These are phyloP conservation scores for Scaptomyza flava DNA, from an alignment of 2,888 invertebrate species.

Conservation along the genomic window DNA sequence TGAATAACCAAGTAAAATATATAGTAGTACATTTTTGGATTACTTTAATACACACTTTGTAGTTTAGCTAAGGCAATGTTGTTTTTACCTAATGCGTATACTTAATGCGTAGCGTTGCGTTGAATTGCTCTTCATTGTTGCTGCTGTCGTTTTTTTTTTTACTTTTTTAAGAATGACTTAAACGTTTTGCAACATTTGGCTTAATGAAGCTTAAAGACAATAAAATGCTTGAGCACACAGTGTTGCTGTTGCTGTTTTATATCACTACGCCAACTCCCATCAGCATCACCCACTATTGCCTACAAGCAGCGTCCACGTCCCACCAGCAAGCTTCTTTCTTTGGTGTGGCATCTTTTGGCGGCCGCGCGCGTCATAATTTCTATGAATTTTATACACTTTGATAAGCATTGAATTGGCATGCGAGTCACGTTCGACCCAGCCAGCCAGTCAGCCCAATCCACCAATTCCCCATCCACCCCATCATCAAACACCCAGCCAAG, in stretches of 20 bases:
- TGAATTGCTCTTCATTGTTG: slow-evolving; percentile 32
- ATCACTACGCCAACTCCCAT: not conserved
- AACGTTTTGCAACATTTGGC: slow-evolving; percentile 74
- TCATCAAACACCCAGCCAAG: not conserved
- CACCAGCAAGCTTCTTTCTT: not conserved
- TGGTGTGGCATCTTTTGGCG: slow-evolving; percentile 43
- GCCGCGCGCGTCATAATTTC: slow-evolving; percentile 77
- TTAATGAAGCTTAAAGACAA: slow-evolving; percentile 78
- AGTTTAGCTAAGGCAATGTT: slow-evolving; percentile 3
- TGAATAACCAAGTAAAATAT: no score
- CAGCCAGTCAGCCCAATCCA: slow-evolving; percentile 6
- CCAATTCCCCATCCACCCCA: not conserved
- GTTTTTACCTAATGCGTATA: slow-evolving; percentile 44
- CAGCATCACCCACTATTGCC: not conserved
- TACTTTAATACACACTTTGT: not conserved
- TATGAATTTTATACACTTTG: slow-evolving; percentile 77
- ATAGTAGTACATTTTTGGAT: not conserved
- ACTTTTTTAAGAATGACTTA: slow-evolving; percentile 41
- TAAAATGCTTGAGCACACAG: slow-evolving; percentile 75
- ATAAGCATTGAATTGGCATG: slow-evolving; percentile 73
- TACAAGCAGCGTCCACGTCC: no score
- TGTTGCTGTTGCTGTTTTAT: slow-evolving; percentile 14
- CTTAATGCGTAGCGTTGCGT: slow-evolving; percentile 49
- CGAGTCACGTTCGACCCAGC: slow-evolving; percentile 64
- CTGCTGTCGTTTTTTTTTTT: slow-evolving; percentile 6